Base-by-base conservation (phyloP, 2,888 invertebrate genomes). In the Aleiodes testaceus region DNA sequence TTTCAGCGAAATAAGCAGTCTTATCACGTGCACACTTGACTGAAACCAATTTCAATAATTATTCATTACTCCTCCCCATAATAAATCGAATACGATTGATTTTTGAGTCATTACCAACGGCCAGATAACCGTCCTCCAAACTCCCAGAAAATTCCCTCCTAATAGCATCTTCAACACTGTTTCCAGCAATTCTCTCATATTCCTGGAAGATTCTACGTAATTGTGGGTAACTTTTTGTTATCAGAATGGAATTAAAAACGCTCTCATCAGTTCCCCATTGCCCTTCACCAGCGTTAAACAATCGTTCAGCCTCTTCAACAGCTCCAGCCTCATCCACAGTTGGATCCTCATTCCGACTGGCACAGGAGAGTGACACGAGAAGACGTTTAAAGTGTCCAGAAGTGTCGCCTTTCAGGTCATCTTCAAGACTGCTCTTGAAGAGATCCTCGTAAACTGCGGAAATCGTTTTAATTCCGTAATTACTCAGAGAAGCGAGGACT, bases 351-450 rank as follows among this genome's bases (percentile, higher is more conserved):
- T 95, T 91, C 81, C 97, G 89, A 79, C 92, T 92, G 18, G 93
- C 85, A 83, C 93, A 92, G 79, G 93, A 93, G 3, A 96, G 87
- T 12, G 97, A 95, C 26, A 96, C 93, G 86, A 98, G 91, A 18
- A 98, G 89, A 70, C 97, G 91, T 87, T 94, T 94, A 89, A 98
- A 97, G 83, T 94, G 93, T 5, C 97, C 97, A 66, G 95, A 95
- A 1, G 97, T 97, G 86, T 98, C 98, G 66, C 94, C 93, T 78
- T 91, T 92, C 26, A 97, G 88, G 83, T 96, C 96, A 45, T 93
- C 91, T 84, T 97, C 97, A 79, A 97, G 88, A 2, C 26, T 26
- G 26, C 26, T 26, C 26, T 26, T 26, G 5, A 26, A 26, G 5
- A 26, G 26, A 26, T 26, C 26, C 26, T 26, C 26, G 83, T 95